A percentile compares a stretch with the other conserved stretches of the same genome.
Evolutionary conservation across 2,113 vertebrate genomes (phyloP).

Genomic region (Trochalopteron elliotii): DNA sequence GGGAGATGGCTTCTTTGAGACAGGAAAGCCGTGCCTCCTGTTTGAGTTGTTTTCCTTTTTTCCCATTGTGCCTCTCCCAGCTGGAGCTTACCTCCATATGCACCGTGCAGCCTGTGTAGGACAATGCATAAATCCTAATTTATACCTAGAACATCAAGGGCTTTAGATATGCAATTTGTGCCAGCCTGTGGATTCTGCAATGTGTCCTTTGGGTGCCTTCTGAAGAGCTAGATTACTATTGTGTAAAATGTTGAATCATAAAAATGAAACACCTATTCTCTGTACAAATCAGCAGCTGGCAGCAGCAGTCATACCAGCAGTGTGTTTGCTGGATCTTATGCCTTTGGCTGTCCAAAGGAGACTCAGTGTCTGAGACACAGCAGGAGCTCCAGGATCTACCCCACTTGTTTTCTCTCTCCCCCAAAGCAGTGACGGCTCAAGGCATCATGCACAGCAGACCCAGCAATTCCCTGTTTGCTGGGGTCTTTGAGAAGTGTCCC

Average conservation of each 20-base stretch:
- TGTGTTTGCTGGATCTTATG: neutral
- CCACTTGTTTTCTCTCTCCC: fast-evolving
- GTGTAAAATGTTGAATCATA: neutral
- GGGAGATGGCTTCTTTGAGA: neutral
- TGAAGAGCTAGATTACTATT: neutral
- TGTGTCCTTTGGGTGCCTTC: neutral
- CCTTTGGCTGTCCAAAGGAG: neutral
- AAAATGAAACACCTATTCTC: neutral
- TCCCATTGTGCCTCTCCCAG: neutral
- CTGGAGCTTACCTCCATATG: neutral
- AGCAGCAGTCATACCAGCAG: fast-evolving
- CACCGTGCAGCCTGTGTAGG: neutral
- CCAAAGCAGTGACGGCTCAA: neutral
- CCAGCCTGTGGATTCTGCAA: neutral
- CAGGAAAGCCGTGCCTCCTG: neutral
- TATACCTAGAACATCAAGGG: neutral
- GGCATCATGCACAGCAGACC: neutral
- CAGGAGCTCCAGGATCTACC: neutral
- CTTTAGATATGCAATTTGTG: neutral
- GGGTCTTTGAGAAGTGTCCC: neutral
- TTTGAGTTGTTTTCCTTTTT: neutral
- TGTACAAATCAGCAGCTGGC: neutral
- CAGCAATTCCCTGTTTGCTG: neutral
- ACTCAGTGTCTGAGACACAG: neutral
- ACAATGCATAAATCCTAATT: neutral